Evolutionary conservation across 2,113 vertebrate species (phyloP).

Genomic region (Callorhinus ursinus): DNA sequence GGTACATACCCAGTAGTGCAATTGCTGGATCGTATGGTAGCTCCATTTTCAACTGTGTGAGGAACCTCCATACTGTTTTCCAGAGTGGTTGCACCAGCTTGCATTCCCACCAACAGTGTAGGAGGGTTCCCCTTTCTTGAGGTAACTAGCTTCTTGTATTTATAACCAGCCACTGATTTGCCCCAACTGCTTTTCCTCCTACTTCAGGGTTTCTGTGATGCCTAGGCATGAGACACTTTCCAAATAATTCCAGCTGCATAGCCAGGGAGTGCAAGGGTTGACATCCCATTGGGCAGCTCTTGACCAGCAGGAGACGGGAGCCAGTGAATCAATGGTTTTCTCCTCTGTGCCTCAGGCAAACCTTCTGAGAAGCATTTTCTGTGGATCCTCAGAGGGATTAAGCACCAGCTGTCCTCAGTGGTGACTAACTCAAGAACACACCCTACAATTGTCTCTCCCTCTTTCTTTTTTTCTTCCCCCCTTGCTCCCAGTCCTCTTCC

Average conservation of each 20-base stretch:
- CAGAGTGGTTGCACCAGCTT: too few species aligned
- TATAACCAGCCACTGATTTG: neutral
- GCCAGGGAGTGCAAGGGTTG: neutral
- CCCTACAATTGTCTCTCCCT: neutral
- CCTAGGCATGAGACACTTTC: neutral
- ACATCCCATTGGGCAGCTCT: neutral
- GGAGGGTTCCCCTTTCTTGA: too few species aligned
- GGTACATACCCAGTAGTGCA: too few species aligned
- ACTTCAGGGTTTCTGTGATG: neutral
- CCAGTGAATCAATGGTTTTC: neutral
- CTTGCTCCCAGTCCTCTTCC: neutral
- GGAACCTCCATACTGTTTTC: too few species aligned
- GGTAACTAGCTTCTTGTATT: neutral
- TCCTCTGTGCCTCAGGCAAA: neutral
- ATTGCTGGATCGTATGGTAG: too few species aligned
- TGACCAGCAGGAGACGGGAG: neutral
- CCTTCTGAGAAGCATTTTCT: neutral
- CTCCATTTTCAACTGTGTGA: too few species aligned
- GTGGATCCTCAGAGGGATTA: neutral
- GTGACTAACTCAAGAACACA: neutral
- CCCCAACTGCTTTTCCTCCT: neutral
- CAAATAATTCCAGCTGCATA: neutral
- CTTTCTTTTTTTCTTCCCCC: neutral
- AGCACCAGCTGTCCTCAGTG: neutral
- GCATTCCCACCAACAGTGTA: too few species aligned